Evolutionary conservation across 2,888 invertebrate species (phyloP).

Genomic region (Caenorhabditis sp.): DNA sequence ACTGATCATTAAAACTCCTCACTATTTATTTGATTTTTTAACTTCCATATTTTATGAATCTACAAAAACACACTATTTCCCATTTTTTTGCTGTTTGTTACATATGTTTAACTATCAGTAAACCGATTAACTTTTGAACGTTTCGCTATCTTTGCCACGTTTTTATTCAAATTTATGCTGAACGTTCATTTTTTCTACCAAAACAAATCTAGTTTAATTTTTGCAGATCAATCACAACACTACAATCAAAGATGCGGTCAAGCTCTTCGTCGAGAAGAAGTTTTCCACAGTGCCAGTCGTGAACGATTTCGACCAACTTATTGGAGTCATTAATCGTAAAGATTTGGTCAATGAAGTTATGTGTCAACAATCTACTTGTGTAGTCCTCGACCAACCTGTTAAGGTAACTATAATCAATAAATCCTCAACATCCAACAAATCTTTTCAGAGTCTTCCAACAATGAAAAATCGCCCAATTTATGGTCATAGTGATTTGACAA

Average conservation of each 20-base stretch:
- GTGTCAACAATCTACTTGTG: constrained; percentile 45
- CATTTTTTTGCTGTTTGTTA: no score
- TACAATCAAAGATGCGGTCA: constrained; percentile 49
- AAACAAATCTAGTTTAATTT: no score
- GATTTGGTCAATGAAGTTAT: constrained; percentile 60
- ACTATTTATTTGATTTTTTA: no score
- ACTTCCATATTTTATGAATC: no score
- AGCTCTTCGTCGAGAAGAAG: constrained; percentile 53
- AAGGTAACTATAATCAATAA: constrained; percentile 12
- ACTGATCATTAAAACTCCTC: no score
- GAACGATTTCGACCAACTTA: constrained; percentile 48
- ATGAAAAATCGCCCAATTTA: constrained; percentile 26
- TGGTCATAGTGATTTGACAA: constrained; percentile 42
- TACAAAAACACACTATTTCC: no score
- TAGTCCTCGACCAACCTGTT: constrained; percentile 53
- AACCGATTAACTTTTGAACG: no score
- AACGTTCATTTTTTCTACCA: no score
- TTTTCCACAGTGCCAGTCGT: constrained; percentile 60
- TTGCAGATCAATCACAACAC: constrained; percentile 51
- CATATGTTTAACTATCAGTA: no score
- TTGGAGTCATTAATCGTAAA: constrained; percentile 51
- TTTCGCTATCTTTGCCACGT: no score
- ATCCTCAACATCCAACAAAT: not conserved
- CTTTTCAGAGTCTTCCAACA: constrained; percentile 28
- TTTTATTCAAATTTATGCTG: no score